Conservation (phyloP, 2,113 vertebrate genomes). For the Arizona elegans region DNA sequence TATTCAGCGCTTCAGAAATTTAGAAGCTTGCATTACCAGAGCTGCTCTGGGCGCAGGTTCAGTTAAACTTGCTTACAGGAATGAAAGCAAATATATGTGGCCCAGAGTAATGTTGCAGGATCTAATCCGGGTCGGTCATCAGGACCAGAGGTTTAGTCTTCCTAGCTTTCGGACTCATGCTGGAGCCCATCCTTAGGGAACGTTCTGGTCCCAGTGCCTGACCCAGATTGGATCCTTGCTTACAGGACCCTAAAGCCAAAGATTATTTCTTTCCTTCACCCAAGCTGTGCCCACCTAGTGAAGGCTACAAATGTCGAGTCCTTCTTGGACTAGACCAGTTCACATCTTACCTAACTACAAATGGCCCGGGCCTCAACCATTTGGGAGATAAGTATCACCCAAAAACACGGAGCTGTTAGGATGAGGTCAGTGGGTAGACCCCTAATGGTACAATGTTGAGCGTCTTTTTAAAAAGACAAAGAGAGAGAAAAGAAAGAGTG, state of each 20-base stretch:
- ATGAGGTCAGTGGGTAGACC: background rate
- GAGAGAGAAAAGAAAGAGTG: background rate
- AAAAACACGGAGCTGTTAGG: background rate
- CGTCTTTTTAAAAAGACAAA: background rate
- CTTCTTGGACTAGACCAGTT: background rate
- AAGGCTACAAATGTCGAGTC: background rate
- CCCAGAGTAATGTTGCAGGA: background rate
- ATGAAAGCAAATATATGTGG: background rate
- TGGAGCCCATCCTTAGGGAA: background rate
- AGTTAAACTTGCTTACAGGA: background rate
- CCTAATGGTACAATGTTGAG: background rate
- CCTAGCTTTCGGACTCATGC: background rate
- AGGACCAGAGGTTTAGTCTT: background rate
- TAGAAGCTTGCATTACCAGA: background rate
- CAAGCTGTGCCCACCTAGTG: background rate
- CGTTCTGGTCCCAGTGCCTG: background rate
- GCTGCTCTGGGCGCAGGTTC: background rate
- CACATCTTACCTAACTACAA: background rate
- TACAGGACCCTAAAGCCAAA: background rate
- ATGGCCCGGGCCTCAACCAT: background rate
- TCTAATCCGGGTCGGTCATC: background rate
- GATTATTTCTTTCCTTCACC: background rate
- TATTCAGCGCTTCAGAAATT: background rate
- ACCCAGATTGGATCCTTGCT: background rate
- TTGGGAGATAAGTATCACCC: background rate